Base-by-base conservation (phyloP, 2,113 vertebrate species). In the Pterocles burchelli region DNA sequence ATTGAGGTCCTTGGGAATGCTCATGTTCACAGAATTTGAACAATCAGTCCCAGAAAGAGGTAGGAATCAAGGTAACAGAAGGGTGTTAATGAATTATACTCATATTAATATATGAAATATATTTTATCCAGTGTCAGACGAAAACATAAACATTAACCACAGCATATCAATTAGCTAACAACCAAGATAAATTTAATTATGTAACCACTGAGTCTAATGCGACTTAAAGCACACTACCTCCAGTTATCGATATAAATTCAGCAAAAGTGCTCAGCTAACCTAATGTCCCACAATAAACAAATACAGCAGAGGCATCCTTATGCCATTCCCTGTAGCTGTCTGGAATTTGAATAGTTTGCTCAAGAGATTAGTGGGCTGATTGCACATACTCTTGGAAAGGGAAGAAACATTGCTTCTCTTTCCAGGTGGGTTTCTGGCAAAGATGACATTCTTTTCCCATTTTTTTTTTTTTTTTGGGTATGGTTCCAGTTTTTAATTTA, bases 251-350 rank as follows among this genome's bases (percentile, higher is more conserved):
- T 70, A 83, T 45, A 91, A 91, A 90, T 59, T 83, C 83, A 90
- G 52, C 10, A 0, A 34, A 72, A 88, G 55, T 43, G 66, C 65
- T 92, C 57, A 55, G 79, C 90, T 75, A 93, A 90, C 52, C 61
- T 91, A 13, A 93, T 86, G 68, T 90, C 57, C 45, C 68, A 67
- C 25, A 48, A 63, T 45, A 94, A 67, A 84, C 48, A 92, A 95
- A 95, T 33, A 74, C 33, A 93, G 57, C 63, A 59, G 76, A 89
- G 70, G 41, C 62, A 63, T 68, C 85, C 57, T 57, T n/a, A n/a
- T 52, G 52, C n/a, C 41, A 34, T 63, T 71, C 51, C 57, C 52
- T 58, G 34, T 14, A 79, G 78, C 43, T 74, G 48, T 36, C 72
- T 92, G 90, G 72, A 94, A 90, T 81, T 52, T 55, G 72, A 80